Evolutionary conservation across 2,888 invertebrate genomes (phyloP), one percentile per base, ranked within the genome.

Genomic region (Tridacna gigas): DNA sequence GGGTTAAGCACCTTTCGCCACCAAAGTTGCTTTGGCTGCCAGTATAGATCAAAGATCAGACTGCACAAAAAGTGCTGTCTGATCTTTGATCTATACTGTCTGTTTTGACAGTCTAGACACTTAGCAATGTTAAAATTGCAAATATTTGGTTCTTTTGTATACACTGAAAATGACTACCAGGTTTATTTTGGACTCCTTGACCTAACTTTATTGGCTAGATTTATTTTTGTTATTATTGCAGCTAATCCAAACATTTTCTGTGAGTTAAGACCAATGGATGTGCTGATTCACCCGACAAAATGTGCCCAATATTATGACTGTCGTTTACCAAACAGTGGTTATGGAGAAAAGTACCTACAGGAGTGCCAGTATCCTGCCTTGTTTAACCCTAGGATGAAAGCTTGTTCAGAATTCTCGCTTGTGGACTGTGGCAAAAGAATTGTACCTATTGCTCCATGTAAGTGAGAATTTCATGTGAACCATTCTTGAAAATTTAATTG

Each of bases 251-350:
- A 66, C n/a, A 80, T 84, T 61, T 90, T 82, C 83, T 90, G 90
- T 65, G 67, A 82, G 56, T 76, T 78, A 13, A 65, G 80, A 22
- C 89, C 89, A 0, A 69, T 37, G 22, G 75, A 73, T 9, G 65
- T 65, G 22, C 48, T 89, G 45, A 56, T 79, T 15, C 88, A 90
- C 77, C 86, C 86, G 0, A 80, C 61, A 18, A 84, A 91, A 22
- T 92, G 92, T 83, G 89, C 89, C 0, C 82, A 89, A 76, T 91
- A 88, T 75, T 92, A 90, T 82, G 91, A 92, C 83, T 92, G 92
- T 67, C 74, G 77, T 18, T 77, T 66, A 26, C 86, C 83, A 18
- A 71, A 66, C 60, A 86, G 86, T 28, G 73, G 60, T 4, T 86
- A 79, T 67, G 90, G 85, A 20, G 85, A 84, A 76, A 75, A 45